phyloP scores from a whole-genome alignment of 30 jellyfish, hydroid and myxozoan genomes.

The Calvadosia cruxmelitensis region DNA sequence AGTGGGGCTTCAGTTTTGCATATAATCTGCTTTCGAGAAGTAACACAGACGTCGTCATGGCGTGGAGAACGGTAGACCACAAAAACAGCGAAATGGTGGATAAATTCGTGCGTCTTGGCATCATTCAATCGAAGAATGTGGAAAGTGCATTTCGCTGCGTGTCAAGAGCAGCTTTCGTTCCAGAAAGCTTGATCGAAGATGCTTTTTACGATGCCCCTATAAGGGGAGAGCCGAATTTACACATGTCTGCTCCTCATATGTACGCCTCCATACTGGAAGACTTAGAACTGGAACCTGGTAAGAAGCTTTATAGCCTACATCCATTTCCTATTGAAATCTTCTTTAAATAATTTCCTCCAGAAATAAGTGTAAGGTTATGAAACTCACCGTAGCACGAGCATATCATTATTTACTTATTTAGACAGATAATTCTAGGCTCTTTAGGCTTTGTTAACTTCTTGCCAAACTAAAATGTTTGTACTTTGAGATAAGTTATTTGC shows the following conservation, averaged over 20 bases:
- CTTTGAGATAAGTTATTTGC: too few species aligned
- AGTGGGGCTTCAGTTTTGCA: too few species aligned
- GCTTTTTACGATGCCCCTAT: constrained; percentile 87
- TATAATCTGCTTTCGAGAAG: too few species aligned
- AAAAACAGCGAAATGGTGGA: constrained; percentile 86
- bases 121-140: constrained; percentile 69
- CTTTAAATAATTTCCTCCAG: too few species aligned
- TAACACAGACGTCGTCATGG: neutral
- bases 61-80: constrained; percentile 43
- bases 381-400: too few species aligned
- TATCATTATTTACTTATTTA: too few species aligned
- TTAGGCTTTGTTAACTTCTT: too few species aligned
- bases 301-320: constrained; percentile 4
- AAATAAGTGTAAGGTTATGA: too few species aligned
- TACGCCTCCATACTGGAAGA: constrained; percentile 91
- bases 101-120: constrained; percentile 62
- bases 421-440: too few species aligned
- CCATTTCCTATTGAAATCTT: too few species aligned
- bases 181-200: constrained; percentile 54
- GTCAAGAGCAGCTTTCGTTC: constrained; percentile 95
- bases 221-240: constrained; percentile 81
- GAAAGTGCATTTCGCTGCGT: constrained; percentile 95
- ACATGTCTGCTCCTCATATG: constrained; percentile 96
- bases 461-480: too few species aligned
- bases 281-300: constrained; percentile 88